Percentiles rank a stretch among this genome's conserved stretches.
These are phyloP conservation scores for Bradysia coprophila DNA, from an alignment of 1,140 invertebrate species.

Conservation along the genomic window DNA sequence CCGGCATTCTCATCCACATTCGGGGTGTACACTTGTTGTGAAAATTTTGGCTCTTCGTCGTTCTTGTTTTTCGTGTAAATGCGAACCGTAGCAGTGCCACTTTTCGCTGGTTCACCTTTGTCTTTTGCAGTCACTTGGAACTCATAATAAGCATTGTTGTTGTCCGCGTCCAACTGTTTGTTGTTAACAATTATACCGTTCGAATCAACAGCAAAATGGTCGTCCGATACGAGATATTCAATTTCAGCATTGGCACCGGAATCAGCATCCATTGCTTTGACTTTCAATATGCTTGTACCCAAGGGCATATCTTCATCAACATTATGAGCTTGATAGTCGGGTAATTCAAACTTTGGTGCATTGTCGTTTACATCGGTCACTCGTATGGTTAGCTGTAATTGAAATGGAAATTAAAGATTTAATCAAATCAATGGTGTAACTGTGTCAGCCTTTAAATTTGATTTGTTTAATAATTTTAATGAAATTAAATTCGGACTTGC, in stretches of 20 bases:
- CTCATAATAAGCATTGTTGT: constrained; percentile 92
- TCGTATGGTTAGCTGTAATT: constrained; percentile 63
- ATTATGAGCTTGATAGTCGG: constrained; percentile 89
- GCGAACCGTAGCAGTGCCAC: constrained; percentile 76
- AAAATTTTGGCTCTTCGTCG: constrained; percentile 90
- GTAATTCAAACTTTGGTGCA: constrained; percentile 83
- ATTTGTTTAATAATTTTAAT: too few species aligned
- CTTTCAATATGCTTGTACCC: constrained; percentile 76
- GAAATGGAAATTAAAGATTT: neutral
- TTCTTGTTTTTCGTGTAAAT: constrained; percentile 94
- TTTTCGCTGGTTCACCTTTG: constrained; percentile 81
- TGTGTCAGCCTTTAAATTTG: too few species aligned
- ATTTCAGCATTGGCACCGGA: constrained; percentile 87
- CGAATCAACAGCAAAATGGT: constrained; percentile 82
- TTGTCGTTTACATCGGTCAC: constrained; percentile 93
- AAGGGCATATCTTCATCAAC: constrained; percentile 84
- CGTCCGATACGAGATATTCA: constrained; percentile 76
- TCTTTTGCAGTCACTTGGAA: constrained; percentile 84
- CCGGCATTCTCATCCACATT: constrained; percentile 93
- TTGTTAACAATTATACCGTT: constrained; percentile 84
- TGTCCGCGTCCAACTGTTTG: constrained; percentile 84
- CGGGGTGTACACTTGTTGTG: constrained; percentile 88
- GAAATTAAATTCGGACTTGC: too few species aligned
- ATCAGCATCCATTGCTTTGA: constrained; percentile 84
- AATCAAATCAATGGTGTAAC: too few species aligned